Percentiles rank a stretch among this genome's conserved stretches.
These are phyloP conservation scores for Saturnia pavonia DNA, from an alignment of 2,888 invertebrate genomes.

Conservation along the genomic window DNA sequence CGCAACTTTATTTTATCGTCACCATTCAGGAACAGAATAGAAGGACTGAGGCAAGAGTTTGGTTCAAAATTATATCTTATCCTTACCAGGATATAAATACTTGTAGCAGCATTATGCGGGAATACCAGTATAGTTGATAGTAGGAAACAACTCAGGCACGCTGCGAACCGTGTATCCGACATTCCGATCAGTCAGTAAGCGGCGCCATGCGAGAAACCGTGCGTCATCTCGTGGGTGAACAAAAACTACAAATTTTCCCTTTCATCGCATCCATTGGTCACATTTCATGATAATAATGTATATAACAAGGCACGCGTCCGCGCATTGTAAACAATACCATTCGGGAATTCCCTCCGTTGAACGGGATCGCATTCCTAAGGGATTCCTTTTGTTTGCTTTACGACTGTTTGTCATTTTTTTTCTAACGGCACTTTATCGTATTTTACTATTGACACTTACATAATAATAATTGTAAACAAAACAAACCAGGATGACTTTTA, in stretches of 20 bases:
- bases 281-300: conserved; percentile 65
- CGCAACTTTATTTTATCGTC: neutral
- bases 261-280: conserved; percentile 68
- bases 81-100: neutral
- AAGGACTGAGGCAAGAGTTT: neutral
- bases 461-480: conserved; percentile 38
- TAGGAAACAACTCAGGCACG: conserved; percentile 44
- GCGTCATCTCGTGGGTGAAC: conserved; percentile 64
- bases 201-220: conserved; percentile 60
- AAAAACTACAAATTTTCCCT: conserved; percentile 79
- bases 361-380: conserved; percentile 76
- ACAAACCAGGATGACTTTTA: neutral
- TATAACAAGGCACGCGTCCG: conserved; percentile 54
- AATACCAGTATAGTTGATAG: conserved; percentile 21
- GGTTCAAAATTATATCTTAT: neutral
- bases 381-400: conserved; percentile 80
- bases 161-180: conserved; percentile 39
- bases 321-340: conserved; percentile 76
- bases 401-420: conserved; percentile 63
- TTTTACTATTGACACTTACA: conserved; percentile 55
- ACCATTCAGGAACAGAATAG: neutral
- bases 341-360: conserved; percentile 77
- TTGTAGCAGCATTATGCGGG: neutral
- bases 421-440: conserved; percentile 50
- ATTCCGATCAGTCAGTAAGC: conserved; percentile 53